A percentile compares a stretch with the other conserved stretches of the same genome.
Evolutionary conservation across 2,797 vertebrate genomes (phyloP).

Genomic region (Alcedo quadribrachys): DNA sequence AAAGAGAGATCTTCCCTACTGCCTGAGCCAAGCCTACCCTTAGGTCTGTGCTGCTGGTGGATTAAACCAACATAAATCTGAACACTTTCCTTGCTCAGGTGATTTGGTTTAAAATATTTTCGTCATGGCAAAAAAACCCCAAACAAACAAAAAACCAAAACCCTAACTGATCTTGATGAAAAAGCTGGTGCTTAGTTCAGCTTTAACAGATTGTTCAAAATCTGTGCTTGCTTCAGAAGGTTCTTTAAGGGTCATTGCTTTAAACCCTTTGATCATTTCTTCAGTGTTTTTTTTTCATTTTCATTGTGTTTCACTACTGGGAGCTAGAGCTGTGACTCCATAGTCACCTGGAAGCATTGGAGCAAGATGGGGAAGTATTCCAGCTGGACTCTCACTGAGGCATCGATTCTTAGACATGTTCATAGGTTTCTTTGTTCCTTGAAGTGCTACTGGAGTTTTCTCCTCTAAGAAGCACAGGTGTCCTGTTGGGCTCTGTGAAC

Average conservation of each 20-base stretch:
- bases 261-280: neutral
- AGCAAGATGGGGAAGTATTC: neutral
- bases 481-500: neutral
- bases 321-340: neutral
- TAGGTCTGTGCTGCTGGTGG: neutral
- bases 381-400: neutral
- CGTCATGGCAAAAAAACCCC: neutral
- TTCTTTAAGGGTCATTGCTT: neutral
- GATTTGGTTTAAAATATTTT: neutral
- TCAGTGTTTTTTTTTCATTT: neutral
- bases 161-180: neutral
- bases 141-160: no score
- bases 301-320: neutral
- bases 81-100: neutral
- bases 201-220: neutral
- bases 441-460: neutral
- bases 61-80: neutral
- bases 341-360: neutral
- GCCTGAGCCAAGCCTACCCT: neutral
- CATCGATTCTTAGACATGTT: neutral
- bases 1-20: neutral
- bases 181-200: neutral
- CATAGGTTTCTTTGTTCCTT: slow-evolving; percentile 16
- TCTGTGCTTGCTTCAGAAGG: neutral
- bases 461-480: neutral